Percentiles rank a stretch among this genome's conserved stretches.
phyloP scores from a whole-genome alignment of 1,140 invertebrate genomes.

The Leptinotarsa defecta region DNA sequence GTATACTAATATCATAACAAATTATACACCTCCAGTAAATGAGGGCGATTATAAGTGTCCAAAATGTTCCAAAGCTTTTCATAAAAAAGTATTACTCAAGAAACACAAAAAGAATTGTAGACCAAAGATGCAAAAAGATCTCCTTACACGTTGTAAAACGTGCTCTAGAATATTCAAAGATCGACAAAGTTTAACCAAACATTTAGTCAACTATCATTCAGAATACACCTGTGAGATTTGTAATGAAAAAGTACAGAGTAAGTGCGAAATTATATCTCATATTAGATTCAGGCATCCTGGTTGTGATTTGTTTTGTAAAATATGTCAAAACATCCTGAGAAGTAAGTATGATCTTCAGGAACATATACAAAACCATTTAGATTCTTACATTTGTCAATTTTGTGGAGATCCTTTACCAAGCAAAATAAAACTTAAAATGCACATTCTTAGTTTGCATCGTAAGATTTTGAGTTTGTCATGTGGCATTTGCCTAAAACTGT shows the following conservation, averaged over 20 bases:
- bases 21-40: constrained; percentile 54
- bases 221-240: constrained; percentile 63
- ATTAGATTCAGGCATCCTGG: constrained; percentile 63
- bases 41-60: constrained; percentile 60
- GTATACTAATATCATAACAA: constrained; percentile 55
- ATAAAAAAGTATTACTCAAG: constrained; percentile 60
- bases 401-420: constrained; percentile 66
- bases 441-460: constrained; percentile 61
- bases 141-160: constrained; percentile 61
- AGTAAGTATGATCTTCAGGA: constrained; percentile 61
- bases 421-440: constrained; percentile 66
- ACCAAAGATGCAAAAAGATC: constrained; percentile 59
- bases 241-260: constrained; percentile 59
- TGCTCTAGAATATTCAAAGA: constrained; percentile 66
- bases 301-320: constrained; percentile 61
- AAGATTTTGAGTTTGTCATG: constrained; percentile 65
- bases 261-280: constrained; percentile 65
- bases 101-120: constrained; percentile 64
- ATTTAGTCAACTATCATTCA: constrained; percentile 63
- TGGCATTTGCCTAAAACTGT: constrained; percentile 63
- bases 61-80: constrained; percentile 62
- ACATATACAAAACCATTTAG: constrained; percentile 62
- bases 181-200: constrained; percentile 61
- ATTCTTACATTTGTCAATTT: constrained; percentile 64
- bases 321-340: constrained; percentile 63